Percentiles rank a stretch among this genome's conserved stretches.
Conservation (phyloP, 2,113 vertebrate genomes). For the Progne subis region DNA sequence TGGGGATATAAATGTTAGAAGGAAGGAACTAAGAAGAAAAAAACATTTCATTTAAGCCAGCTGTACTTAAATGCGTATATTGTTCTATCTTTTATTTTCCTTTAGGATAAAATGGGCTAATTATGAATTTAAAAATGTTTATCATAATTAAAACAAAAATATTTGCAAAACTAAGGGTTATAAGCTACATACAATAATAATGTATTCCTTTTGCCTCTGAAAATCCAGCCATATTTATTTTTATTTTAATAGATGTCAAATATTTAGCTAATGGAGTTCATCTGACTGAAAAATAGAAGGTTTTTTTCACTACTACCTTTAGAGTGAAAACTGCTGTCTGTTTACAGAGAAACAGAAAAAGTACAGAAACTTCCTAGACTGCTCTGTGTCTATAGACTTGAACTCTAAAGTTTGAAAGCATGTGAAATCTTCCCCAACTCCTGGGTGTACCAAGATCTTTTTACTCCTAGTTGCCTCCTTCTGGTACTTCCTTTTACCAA, state of each 20-base stretch:
- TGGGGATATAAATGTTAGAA: not conserved
- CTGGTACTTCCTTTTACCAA: not conserved
- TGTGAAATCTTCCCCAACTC: not conserved
- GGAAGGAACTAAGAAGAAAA: not conserved
- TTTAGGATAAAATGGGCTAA: not conserved
- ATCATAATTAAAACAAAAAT: not conserved
- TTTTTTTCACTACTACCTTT: not conserved
- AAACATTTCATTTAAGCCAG: not conserved
- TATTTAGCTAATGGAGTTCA: not conserved
- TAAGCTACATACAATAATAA: not conserved
- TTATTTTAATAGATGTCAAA: not conserved
- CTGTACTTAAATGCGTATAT: not conserved
- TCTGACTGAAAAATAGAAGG: not conserved
- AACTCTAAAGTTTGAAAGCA: not conserved
- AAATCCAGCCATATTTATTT: not conserved
- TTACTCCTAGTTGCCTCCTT: not conserved
- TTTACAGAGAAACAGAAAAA: not conserved
- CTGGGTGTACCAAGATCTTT: not conserved
- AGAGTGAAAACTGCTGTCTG: not conserved
- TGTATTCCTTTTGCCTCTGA: not conserved
- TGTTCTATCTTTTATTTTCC: not conserved
- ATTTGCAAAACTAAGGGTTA: not conserved
- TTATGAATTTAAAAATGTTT: not conserved
- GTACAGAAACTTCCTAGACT: not conserved
- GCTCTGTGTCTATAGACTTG: not conserved